Evolutionary conservation across 2,888 invertebrate species (phyloP).

Genomic region (Auanema freiburgensis): DNA sequence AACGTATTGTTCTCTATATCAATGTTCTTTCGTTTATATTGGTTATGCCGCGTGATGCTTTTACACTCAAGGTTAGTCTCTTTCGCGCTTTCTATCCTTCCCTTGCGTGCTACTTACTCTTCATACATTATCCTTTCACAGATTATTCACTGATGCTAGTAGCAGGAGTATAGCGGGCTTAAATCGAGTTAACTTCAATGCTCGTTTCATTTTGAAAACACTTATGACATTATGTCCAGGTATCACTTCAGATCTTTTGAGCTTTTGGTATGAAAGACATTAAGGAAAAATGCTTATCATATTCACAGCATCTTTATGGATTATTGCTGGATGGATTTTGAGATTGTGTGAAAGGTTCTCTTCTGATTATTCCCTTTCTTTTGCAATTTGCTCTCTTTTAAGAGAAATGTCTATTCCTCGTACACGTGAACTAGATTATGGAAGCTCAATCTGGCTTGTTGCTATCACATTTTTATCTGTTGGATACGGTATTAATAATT

Average conservation of each 20-base stretch:
- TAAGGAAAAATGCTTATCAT: conserved; percentile 88
- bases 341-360: conserved; percentile 89
- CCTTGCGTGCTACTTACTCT: conserved; percentile 11
- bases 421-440: conserved; percentile 45
- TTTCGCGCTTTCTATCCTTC: conserved; percentile 13
- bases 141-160: conserved; percentile 45
- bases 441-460: conserved; percentile 99
- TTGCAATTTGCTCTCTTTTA: neutral
- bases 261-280: neutral
- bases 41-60: conserved; percentile 98
- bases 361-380: neutral
- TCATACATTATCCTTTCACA: conserved; percentile 56
- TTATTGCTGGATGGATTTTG: conserved; percentile 98
- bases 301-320: conserved; percentile 99
- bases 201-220: conserved; percentile 91
- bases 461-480: conserved; percentile 99
- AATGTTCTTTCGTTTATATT: conserved; percentile 98
- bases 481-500: conserved; percentile 81
- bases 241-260: neutral
- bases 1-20: conserved; percentile 96
- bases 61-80: conserved; percentile 97
- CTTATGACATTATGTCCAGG: conserved; percentile 98
- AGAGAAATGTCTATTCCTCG: neutral
- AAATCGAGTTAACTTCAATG: conserved; percentile 83
- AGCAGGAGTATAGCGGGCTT: conserved; percentile 51